Evolutionary conservation across 2,113 vertebrate species (phyloP).

Genomic region (Oenanthe melanoleuca): DNA sequence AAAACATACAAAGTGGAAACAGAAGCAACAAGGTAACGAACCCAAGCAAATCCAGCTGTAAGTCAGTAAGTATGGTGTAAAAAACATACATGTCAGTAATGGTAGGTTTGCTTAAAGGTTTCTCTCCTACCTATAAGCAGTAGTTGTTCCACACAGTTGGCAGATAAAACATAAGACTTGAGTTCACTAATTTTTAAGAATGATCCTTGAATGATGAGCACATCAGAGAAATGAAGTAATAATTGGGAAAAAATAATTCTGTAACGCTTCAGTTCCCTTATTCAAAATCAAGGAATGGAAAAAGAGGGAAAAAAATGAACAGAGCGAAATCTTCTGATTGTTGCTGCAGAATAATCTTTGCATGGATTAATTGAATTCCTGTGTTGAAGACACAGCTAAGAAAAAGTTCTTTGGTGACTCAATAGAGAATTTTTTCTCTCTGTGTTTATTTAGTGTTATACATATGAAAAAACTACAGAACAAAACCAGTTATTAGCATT

Average conservation of each 20-base stretch:
- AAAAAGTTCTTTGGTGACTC: neutral
- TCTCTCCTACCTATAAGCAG: neutral
- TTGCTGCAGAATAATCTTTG: neutral
- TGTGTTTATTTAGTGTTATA: neutral
- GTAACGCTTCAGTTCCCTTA: neutral
- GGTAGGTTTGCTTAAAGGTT: neutral
- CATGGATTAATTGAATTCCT: neutral
- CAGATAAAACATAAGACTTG: neutral
- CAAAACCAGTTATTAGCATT: neutral
- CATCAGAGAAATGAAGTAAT: neutral
- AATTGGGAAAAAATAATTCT: conserved; percentile 6
- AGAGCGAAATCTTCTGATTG: neutral
- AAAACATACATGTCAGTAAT: neutral
- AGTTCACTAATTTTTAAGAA: neutral
- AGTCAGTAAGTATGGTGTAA: neutral
- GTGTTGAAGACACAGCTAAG: neutral
- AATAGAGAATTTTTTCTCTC: neutral
- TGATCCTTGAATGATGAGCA: neutral
- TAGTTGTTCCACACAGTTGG: neutral
- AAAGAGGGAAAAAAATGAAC: neutral
- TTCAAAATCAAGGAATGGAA: neutral
- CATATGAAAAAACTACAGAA: neutral
- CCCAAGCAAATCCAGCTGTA: neutral
- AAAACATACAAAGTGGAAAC: neutral
- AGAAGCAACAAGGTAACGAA: neutral